These are phyloP conservation scores for Nerophis lumbriciformis DNA, from an alignment of 2,113 vertebrate genomes.

Conservation along the genomic window DNA sequence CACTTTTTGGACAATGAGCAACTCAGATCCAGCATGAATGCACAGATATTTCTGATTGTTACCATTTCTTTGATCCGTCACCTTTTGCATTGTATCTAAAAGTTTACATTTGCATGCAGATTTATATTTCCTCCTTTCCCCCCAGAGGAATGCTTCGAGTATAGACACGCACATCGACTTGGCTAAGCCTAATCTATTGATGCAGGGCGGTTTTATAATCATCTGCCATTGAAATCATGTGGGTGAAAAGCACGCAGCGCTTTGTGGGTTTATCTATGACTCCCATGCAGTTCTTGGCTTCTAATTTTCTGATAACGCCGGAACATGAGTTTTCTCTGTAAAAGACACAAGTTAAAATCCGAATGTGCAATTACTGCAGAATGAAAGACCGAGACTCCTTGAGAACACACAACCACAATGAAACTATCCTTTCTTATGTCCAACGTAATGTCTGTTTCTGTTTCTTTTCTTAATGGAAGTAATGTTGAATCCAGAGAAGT, in stretches of 20 bases:
- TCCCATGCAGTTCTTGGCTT: constrained; percentile 64
- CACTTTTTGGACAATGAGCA: constrained; percentile 38
- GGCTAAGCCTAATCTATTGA: constrained; percentile 57
- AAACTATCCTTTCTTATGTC: constrained; percentile 13
- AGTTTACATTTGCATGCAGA: constrained; percentile 22
- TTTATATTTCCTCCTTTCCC: constrained; percentile 1
- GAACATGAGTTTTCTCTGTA: constrained; percentile 51
- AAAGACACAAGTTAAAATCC: constrained; percentile 64
- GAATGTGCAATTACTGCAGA: constrained; percentile 65
- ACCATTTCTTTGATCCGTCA: neutral
- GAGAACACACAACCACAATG: constrained; percentile 34
- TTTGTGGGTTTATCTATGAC: constrained; percentile 69
- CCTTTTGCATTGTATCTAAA: constrained; percentile 6
- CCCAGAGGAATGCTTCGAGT: constrained; percentile 21
- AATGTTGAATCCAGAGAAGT: constrained; percentile 52
- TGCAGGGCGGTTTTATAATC: constrained; percentile 63
- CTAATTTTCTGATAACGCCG: constrained; percentile 77
- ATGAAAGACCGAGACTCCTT: constrained; percentile 45
- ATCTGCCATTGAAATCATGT: constrained; percentile 60
- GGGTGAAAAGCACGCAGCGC: constrained; percentile 48
- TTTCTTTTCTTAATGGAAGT: constrained; percentile 38
- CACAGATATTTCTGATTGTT: constrained; percentile 20
- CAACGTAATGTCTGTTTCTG: constrained; percentile 35
- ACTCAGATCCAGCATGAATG: constrained; percentile 25
- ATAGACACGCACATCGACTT: constrained; percentile 41